Evolutionary conservation across 92 coral and sea anemone genomes (phyloP).

Genomic region (Porites cylindrica): DNA sequence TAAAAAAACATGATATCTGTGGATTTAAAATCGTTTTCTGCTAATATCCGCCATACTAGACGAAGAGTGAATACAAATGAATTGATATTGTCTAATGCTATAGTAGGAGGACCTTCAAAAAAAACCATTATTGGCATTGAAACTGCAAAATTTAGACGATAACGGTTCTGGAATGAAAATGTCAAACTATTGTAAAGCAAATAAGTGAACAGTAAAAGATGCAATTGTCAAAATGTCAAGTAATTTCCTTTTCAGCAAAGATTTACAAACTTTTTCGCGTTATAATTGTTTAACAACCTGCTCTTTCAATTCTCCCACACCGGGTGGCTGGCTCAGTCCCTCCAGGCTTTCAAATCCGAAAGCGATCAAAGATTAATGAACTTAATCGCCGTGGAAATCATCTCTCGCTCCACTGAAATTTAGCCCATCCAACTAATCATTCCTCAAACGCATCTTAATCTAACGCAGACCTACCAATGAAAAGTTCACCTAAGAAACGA

Average conservation of each 20-base stretch:
- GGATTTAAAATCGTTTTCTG: too few species aligned
- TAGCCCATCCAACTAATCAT: constrained; percentile 62
- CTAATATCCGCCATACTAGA: too few species aligned
- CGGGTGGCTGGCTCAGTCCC: constrained; percentile 46
- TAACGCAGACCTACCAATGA: neutral
- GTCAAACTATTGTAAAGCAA: neutral
- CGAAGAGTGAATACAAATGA: too few species aligned
- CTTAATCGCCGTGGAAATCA: constrained; percentile 52
- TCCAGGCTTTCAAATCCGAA: constrained; percentile 47
- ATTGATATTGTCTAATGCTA: too few species aligned
- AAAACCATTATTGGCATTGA: neutral
- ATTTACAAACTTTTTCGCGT: neutral
- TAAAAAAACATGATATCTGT: too few species aligned
- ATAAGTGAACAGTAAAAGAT: neutral
- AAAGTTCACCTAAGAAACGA: neutral
- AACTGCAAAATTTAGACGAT: neutral
- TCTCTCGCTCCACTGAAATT: constrained; percentile 76
- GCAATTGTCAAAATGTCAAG: neutral
- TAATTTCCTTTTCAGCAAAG: neutral
- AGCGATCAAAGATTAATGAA: constrained; percentile 71
- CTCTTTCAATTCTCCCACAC: constrained; percentile 3
- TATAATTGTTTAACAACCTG: constrained; percentile 22
- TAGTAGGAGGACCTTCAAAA: too few species aligned
- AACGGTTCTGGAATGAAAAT: too few species aligned
- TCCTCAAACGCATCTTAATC: constrained; percentile 14